Base-by-base conservation (phyloP, 2,888 invertebrate species). In the Cynaeus angustus region DNA sequence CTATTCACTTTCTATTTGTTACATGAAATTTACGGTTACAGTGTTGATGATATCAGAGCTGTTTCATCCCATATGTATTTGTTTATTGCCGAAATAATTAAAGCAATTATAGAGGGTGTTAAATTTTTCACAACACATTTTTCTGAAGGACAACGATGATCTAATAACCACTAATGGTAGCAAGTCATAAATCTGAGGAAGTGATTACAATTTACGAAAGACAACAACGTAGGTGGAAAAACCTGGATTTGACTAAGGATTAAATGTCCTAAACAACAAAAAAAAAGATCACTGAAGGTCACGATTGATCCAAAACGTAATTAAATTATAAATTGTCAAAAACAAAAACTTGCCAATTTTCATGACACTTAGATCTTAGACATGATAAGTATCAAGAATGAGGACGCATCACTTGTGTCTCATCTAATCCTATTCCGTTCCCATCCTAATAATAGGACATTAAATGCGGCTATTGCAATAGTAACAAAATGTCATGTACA, bases 391-490 rank as follows among this genome's bases (percentile, higher is more conserved):
- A 46, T 61, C 45, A 55, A 55, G 62, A 68, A 62, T 55, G 62
- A 62, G 68, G 62, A 62, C 62, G 38, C 62, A 50, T 33, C 41
- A 67, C 59, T 68, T 68, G 52, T 53, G 38, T 62, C 56, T 48
- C 48, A 68, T 68, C 68, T 62, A 68, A 68, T 68, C 62, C 56
- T 55, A 68, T 62, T 68, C 41, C 41, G 41, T 53, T 56, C 58
- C 53, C 59, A 41, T 67, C 53, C 59, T 61, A 67, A 67, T 67
- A 67, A 61, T 67, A 67, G 67, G 61, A 46, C 61, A 45, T 67
- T 59, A 67, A 48, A 59, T 37, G 55, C 43, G 59, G 52, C 14
- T 50, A 66, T 50, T 56, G 68, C 48, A 46, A 37, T 58, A 37
- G 45, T 33, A 58, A 50, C 41, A 9, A 59, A 58, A 59, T 67